phyloP scores from a whole-genome alignment of 2,888 invertebrate species.

The Eristalinus sepulchralis region DNA sequence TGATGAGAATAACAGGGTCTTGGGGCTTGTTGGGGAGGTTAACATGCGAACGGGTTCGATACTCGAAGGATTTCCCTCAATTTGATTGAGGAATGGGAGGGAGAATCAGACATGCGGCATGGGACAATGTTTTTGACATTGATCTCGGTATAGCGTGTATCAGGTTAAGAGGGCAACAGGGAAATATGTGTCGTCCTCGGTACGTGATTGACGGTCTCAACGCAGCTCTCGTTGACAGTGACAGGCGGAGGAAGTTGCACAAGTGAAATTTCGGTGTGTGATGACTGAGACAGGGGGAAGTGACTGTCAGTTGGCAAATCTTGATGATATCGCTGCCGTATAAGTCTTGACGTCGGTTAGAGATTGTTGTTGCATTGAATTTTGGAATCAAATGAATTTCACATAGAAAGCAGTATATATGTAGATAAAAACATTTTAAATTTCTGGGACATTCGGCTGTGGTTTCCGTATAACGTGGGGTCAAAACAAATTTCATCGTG shows the following conservation, averaged over 20 bases:
- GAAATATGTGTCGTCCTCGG: background rate
- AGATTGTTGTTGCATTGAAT: too few species aligned
- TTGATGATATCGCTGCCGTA: background rate
- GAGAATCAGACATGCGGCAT: background rate
- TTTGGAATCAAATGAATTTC: too few species aligned
- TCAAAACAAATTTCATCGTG: too few species aligned
- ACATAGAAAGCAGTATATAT: too few species aligned
- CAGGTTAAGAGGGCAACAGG: background rate
- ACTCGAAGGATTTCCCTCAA: background rate
- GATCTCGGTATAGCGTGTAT: background rate
- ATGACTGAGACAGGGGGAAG: background rate
- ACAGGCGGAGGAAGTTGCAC: background rate
- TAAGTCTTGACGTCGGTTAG: background rate
- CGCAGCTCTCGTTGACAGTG: background rate
- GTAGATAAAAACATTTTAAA: too few species aligned
- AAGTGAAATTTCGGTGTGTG: background rate
- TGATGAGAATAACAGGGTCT: conserved; percentile 2
- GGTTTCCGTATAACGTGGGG: too few species aligned
- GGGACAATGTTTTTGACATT: background rate
- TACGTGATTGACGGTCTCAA: background rate
- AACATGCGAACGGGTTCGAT: background rate
- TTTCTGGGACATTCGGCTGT: too few species aligned
- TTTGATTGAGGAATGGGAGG: background rate
- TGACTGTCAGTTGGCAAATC: background rate
- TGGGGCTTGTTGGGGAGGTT: background rate